Percentiles rank a stretch among this genome's conserved stretches.
phyloP scores from a whole-genome alignment of 2,888 invertebrate species.

The Pyralis farinalis region DNA sequence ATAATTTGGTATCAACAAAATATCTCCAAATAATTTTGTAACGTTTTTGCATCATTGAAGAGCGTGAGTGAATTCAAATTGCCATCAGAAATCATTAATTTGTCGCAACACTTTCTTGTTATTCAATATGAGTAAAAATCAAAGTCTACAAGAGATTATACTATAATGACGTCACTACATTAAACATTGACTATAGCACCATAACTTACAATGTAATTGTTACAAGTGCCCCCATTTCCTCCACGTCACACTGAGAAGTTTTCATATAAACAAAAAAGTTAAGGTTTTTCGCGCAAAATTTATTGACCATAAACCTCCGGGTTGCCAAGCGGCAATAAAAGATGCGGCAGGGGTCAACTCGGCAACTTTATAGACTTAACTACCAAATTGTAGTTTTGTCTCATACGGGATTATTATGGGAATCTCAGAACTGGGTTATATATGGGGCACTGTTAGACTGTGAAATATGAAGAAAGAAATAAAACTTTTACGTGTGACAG shows the following conservation, averaged over 20 bases:
- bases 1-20: no score
- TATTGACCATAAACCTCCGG: conserved; percentile 55
- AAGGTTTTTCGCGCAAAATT: conserved; percentile 47
- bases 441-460: background rate
- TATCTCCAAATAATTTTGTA: no score
- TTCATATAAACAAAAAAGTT: conserved; percentile 44
- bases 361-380: conserved; percentile 51
- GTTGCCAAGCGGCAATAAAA: conserved; percentile 48
- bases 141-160: no score
- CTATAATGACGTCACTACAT: background rate
- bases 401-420: conserved; percentile 9
- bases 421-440: conserved; percentile 3
- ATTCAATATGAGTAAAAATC: no score
- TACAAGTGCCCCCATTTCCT: conserved; percentile 3
- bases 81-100: no score
- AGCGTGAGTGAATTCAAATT: no score
- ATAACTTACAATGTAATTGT: background rate
- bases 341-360: conserved; percentile 44
- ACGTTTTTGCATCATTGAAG: no score
- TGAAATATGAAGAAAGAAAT: no score
- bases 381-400: conserved; percentile 35
- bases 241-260: conserved; percentile 29
- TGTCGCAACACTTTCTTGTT: no score
- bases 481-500: no score
- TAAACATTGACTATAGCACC: background rate